phyloP scores from a whole-genome alignment of 2,888 invertebrate genomes.

The Palloptera scutellata region DNA sequence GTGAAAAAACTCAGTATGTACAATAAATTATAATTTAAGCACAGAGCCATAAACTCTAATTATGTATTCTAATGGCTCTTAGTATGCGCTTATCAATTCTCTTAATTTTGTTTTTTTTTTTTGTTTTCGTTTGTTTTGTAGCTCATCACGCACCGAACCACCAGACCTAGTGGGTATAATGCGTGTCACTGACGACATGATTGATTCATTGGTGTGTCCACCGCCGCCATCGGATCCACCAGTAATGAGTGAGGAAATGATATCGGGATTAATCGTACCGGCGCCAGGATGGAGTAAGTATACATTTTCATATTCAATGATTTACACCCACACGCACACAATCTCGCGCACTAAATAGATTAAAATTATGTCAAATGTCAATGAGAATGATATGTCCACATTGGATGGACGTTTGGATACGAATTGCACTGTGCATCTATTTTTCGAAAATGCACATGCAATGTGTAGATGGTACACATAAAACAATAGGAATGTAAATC shows the following conservation, averaged over 20 bases:
- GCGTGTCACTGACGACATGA: constrained; percentile 93
- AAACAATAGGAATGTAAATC: too few species aligned
- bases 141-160: constrained; percentile 83
- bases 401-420: too few species aligned
- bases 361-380: constrained; percentile 31
- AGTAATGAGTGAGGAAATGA: constrained; percentile 94
- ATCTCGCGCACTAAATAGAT: constrained; percentile 22
- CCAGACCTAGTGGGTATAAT: constrained; percentile 79
- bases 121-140: constrained; percentile 47
- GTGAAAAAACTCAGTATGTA: too few species aligned
- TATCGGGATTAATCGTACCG: constrained; percentile 94
- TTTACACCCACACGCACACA: background rate
- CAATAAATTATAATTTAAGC: too few species aligned
- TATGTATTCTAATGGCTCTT: too few species aligned
- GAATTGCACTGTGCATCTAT: too few species aligned
- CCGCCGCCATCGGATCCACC: constrained; percentile 95
- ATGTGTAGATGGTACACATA: too few species aligned
- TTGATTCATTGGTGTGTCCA: constrained; percentile 94
- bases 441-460: too few species aligned
- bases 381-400: background rate
- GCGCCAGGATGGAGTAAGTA: constrained; percentile 94
- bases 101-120: background rate
- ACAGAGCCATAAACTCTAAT: too few species aligned
- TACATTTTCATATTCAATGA: constrained; percentile 11
- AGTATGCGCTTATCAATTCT: too few species aligned